Conservation (phyloP, 2,888 invertebrate species). For the Epicampocera succincta region DNA sequence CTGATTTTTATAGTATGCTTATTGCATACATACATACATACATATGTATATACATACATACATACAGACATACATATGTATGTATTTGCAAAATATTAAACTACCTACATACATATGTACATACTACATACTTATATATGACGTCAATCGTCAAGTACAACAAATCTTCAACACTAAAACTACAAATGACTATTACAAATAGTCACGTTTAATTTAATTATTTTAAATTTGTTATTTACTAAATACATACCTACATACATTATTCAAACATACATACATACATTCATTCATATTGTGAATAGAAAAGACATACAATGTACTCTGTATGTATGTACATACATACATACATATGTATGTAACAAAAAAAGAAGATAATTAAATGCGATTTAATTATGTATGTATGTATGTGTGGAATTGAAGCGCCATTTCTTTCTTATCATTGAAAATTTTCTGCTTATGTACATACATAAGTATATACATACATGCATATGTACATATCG, state of each 20-base stretch:
- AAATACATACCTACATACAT: background rate
- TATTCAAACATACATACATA: background rate
- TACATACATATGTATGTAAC: background rate
- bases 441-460: conserved; percentile 25
- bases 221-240: conserved; percentile 12
- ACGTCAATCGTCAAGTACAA: too few relatives aligned
- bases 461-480: too few relatives aligned
- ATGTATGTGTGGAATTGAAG: conserved; percentile 11
- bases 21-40: conserved; percentile 12
- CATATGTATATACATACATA: conserved; percentile 5
- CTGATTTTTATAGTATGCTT: background rate
- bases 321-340: background rate
- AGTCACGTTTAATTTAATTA: conserved; percentile 51
- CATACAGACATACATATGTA: too few relatives aligned
- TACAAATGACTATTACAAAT: too few relatives aligned
- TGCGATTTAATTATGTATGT: conserved; percentile 39
- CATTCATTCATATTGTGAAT: background rate
- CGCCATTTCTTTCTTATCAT: conserved; percentile 64
- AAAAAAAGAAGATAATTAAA: conserved; percentile 29
- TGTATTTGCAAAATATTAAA: too few relatives aligned
- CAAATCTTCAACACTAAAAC: too few relatives aligned
- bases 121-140: too few relatives aligned
- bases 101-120: background rate
- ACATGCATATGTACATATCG: too few relatives aligned
- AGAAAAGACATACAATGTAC: background rate